These are phyloP conservation scores for Limenitis camilla DNA, from an alignment of 2,888 invertebrate genomes.

Conservation along the genomic window DNA sequence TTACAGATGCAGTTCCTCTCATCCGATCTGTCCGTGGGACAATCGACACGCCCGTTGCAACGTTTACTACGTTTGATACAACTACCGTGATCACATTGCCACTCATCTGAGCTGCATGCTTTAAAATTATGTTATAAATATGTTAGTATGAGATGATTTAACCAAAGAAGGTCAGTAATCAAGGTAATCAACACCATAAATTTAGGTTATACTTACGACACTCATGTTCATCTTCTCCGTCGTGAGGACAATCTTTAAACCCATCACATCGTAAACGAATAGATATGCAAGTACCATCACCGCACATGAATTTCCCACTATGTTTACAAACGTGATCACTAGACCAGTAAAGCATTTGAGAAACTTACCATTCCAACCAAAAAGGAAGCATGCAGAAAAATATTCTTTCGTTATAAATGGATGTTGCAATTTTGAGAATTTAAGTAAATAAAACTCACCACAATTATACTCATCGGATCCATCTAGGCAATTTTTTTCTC, in stretches of 20 bases:
- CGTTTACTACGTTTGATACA: slow-evolving; percentile 76
- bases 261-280: slow-evolving; percentile 82
- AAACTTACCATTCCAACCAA: slow-evolving; percentile 55
- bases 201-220: slow-evolving; percentile 72
- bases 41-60: slow-evolving; percentile 81
- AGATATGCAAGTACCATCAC: slow-evolving; percentile 83
- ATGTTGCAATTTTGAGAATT: neutral
- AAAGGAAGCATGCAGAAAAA: slow-evolving; percentile 42
- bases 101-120: slow-evolving; percentile 81
- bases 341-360: slow-evolving; percentile 43
- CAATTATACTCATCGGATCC: slow-evolving; percentile 78
- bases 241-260: slow-evolving; percentile 80
- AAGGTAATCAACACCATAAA: neutral
- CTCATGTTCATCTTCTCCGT: slow-evolving; percentile 76
- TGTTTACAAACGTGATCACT: slow-evolving; percentile 57
- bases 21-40: slow-evolving; percentile 81
- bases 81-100: slow-evolving; percentile 83
- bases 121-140: slow-evolving; percentile 29
- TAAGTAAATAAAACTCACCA: slow-evolving; percentile 11
- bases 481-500: slow-evolving; percentile 69
- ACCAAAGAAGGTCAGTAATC: neutral
- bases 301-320: slow-evolving; percentile 79
- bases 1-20: slow-evolving; percentile 80
- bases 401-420: neutral
- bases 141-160: slow-evolving; percentile 22